Evolutionary conservation across 2,888 invertebrate species (phyloP).

Genomic region (Cabera pusaria): DNA sequence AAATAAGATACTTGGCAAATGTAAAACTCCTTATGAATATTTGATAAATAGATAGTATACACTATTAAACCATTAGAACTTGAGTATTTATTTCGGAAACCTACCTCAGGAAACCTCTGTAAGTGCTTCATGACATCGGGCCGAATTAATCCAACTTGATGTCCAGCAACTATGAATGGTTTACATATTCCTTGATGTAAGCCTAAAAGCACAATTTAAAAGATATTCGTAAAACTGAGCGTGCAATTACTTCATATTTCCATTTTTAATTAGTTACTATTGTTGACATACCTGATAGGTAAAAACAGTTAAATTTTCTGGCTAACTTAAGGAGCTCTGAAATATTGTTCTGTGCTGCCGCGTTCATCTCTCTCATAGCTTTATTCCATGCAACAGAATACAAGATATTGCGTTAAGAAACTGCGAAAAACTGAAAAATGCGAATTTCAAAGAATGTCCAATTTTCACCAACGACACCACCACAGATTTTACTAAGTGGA

Average conservation of each 20-base stretch:
- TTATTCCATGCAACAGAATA: slow-evolving; percentile 47
- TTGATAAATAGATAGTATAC: too few species aligned
- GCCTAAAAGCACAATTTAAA: slow-evolving; percentile 77
- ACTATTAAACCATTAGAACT: too few species aligned
- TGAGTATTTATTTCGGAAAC: too few species aligned
- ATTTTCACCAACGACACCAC: slow-evolving; percentile 21
- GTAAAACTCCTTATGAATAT: too few species aligned
- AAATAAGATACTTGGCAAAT: too few species aligned
- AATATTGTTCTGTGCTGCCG: slow-evolving; percentile 66
- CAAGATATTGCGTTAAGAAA: slow-evolving; percentile 12
- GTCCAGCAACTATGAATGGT: slow-evolving; percentile 94
- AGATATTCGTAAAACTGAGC: too few species aligned
- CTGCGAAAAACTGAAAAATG: slow-evolving; percentile 25
- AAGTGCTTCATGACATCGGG: slow-evolving; percentile 93
- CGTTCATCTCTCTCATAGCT: slow-evolving; percentile 79
- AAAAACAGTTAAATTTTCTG: slow-evolving; percentile 95
- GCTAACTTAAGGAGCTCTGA: slow-evolving; percentile 89
- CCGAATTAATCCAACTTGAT: slow-evolving; percentile 94
- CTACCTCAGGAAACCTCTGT: slow-evolving; percentile 91
- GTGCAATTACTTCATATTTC: too few species aligned
- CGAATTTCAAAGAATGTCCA: slow-evolving; percentile 26
- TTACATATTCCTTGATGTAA: slow-evolving; percentile 90
- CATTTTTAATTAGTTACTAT: slow-evolving; percentile 18
- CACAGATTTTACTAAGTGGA: too few species aligned
- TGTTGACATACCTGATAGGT: slow-evolving; percentile 87